Base-by-base conservation (phyloP, 2,797 vertebrate species). In the Anguilla megastoma region DNA sequence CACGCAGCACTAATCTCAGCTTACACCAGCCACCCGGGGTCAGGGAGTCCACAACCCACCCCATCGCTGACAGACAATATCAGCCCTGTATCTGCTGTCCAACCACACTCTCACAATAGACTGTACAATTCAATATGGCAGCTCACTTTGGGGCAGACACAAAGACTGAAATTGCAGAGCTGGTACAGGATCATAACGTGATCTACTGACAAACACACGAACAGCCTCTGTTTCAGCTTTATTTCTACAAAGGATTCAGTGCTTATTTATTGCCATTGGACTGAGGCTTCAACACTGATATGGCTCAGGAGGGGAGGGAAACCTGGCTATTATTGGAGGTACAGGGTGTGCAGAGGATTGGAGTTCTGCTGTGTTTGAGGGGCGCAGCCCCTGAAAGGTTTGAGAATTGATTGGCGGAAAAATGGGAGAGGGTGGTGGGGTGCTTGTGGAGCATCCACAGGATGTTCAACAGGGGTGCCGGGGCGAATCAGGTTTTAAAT, bases 101-200 rank as follows among this genome's bases (percentile, higher is more conserved):
- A 87, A 93, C 93, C 86, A 2, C 74, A 56, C 90, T 95, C 93
- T 90, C 85, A 2, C 85, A 79, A 30, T 94, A 94, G 95, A 95
- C 96, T 96, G 95, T 95, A 85, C 87, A 91, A 93, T 94, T 93
- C 90, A 89, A 90, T 90, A 93, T 92, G 94, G 90, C 66, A 88
- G 66, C 71, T 80, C 85, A 88, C 87, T 89, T 93, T 95, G 95
- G 95, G 92, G 93, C 90, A 60, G 91, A 95, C 95, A 95, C 89
- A 89, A 76, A 87, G 71, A 88, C 54, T 96, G 96, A 94, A 83
- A 86, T 60, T 18, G 27, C 48, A 8, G 21, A 8, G 10, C 66
- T 66, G 63, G 21, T 66, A 6, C 21, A 24, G 24, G 21, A 4
- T 18, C 2, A n/a, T n/a, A 69, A 69, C 0, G 66, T 56, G 66